Conservation (phyloP, 1,140 invertebrate species). For the Diabrotica undecimpunctata region DNA sequence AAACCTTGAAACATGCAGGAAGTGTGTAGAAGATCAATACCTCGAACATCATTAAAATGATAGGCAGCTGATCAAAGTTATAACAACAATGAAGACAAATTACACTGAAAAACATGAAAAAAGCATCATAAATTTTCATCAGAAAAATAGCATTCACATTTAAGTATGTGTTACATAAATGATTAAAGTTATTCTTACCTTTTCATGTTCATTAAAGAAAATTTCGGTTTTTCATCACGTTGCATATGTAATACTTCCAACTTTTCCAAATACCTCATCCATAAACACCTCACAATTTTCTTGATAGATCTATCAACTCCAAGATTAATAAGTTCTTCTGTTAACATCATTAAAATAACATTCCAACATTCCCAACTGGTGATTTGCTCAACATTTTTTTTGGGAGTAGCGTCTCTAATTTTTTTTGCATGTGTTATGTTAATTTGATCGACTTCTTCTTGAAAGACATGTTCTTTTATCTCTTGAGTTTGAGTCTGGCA, state of each 20-base stretch:
- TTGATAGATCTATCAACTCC: slow-evolving; percentile 57
- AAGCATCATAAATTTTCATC: too few relatives aligned
- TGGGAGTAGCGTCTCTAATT: slow-evolving; percentile 22
- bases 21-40: too few relatives aligned
- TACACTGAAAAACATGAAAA: too few relatives aligned
- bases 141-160: too few relatives aligned
- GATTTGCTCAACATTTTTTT: slow-evolving; percentile 41
- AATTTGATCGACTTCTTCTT: slow-evolving; percentile 20
- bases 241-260: slow-evolving; percentile 54
- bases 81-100: too few relatives aligned
- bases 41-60: too few relatives aligned
- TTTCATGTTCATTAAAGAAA: slow-evolving; percentile 50
- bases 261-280: slow-evolving; percentile 58
- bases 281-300: slow-evolving; percentile 58
- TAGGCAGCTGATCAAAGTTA: too few relatives aligned
- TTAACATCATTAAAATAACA: slow-evolving; percentile 57
- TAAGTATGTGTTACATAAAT: too few relatives aligned
- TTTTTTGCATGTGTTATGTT: slow-evolving; percentile 22
- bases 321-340: slow-evolving; percentile 57
- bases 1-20: too few relatives aligned
- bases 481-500: slow-evolving; percentile 55
- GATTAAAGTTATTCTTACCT: slow-evolving; percentile 47
- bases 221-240: slow-evolving; percentile 50
- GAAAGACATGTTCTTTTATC: slow-evolving; percentile 47
- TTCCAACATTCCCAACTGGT: slow-evolving; percentile 67